Evolutionary conservation across 2,113 vertebrate species (phyloP).

Genomic region (Corythornis madagascariensis): DNA sequence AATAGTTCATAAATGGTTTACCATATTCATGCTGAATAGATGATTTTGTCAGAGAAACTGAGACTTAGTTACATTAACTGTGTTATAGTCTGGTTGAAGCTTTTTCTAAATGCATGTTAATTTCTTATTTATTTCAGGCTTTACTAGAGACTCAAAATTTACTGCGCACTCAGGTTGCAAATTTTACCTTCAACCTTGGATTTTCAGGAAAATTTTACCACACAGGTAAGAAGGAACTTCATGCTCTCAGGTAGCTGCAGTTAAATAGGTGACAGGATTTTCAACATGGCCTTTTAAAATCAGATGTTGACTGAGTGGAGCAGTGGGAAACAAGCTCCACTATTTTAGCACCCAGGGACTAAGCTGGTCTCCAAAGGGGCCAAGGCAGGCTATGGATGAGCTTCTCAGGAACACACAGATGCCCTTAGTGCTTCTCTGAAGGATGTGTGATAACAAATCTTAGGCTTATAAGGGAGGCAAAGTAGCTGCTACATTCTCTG

Average conservation of each 20-base stretch:
- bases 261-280: slow-evolving; percentile 48
- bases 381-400: neutral
- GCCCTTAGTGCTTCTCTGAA: neutral
- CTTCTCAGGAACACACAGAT: neutral
- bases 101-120: neutral
- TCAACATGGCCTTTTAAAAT: neutral
- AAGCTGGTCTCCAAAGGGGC: neutral
- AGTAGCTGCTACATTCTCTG: neutral
- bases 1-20: neutral
- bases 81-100: neutral
- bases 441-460: neutral
- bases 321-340: neutral
- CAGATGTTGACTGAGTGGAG: neutral
- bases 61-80: neutral
- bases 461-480: neutral
- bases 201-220: slow-evolving; percentile 92
- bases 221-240: slow-evolving; percentile 83
- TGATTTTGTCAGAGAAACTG: neutral
- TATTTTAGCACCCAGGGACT: neutral
- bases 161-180: slow-evolving; percentile 87
- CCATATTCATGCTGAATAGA: neutral
- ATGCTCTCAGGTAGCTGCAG: slow-evolving; percentile 57
- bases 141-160: slow-evolving; percentile 88
- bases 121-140: slow-evolving; percentile 82
- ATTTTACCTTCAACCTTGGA: slow-evolving; percentile 92